Evolutionary conservation across 2,888 invertebrate species (phyloP).

Genomic region (Drosophila pseudotalamancana): DNA sequence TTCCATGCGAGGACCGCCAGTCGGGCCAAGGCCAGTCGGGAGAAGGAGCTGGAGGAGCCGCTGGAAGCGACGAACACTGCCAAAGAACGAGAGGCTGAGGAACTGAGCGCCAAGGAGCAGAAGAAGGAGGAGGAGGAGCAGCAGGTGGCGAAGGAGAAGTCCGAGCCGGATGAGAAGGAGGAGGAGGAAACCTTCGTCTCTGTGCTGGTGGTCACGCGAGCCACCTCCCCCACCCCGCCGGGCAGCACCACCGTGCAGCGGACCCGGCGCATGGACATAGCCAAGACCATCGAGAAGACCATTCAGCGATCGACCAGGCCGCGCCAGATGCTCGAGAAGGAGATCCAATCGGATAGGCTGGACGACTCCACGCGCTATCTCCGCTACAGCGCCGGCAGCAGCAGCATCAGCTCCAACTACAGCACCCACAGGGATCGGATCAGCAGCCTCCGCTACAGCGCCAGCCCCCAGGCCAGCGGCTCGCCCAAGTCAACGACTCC

Average conservation of each 20-base stretch:
- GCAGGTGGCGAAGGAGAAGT: neutral
- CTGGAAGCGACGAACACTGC: constrained; percentile 15
- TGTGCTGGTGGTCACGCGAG: constrained; percentile 89
- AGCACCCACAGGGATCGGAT: constrained; percentile 84
- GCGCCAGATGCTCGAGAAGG: constrained; percentile 88
- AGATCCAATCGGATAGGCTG: constrained; percentile 89
- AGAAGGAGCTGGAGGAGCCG: constrained; percentile 72
- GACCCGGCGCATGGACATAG: constrained; percentile 89
- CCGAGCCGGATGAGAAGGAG: constrained; percentile 17
- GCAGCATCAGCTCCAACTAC: constrained; percentile 85
- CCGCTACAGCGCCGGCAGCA: constrained; percentile 86
- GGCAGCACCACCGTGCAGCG: constrained; percentile 86
- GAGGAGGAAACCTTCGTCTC: constrained; percentile 83
- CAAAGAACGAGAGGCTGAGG: constrained; percentile 21
- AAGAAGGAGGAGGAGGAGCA: neutral
- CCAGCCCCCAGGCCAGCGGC: constrained; percentile 71
- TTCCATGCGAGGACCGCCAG: constrained; percentile 82
- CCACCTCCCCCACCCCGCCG: constrained; percentile 91
- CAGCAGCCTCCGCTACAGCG: constrained; percentile 75
- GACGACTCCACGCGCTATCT: constrained; percentile 89
- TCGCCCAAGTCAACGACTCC: constrained; percentile 50
- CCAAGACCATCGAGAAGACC: constrained; percentile 89
- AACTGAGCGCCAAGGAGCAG: neutral
- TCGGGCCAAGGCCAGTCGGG: constrained; percentile 81
- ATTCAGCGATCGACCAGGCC: constrained; percentile 86